phyloP scores from a whole-genome alignment of 2,113 vertebrate species.

The Indicator indicator region DNA sequence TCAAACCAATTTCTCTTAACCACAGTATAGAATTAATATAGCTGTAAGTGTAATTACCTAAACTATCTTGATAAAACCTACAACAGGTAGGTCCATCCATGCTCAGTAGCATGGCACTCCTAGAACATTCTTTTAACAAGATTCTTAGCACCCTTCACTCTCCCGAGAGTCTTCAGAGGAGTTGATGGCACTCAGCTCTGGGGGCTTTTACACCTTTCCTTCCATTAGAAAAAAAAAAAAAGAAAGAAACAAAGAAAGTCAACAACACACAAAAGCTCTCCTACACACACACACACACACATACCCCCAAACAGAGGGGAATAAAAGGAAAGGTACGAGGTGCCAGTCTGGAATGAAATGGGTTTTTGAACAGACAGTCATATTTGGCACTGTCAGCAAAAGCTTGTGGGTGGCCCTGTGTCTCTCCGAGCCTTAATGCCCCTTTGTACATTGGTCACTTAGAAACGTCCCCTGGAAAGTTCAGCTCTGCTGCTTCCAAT shows the following conservation, averaged over 20 bases:
- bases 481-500: not conserved
- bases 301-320: not conserved
- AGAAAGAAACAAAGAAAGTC: not conserved
- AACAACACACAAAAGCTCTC: not conserved
- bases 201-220: not conserved
- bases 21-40: not conserved
- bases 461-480: not conserved
- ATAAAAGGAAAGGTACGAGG: not conserved
- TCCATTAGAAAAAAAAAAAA: not conserved
- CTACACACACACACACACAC: not conserved
- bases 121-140: constrained; percentile 18
- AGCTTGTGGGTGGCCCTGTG: constrained; percentile 40
- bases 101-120: not conserved
- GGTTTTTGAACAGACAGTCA: constrained; percentile 55
- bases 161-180: not conserved
- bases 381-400: constrained; percentile 69
- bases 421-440: constrained; percentile 35
- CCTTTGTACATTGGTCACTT: constrained; percentile 28
- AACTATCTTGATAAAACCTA: not conserved
- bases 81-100: not conserved
- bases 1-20: not conserved
- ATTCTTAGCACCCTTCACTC: not conserved
- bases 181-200: not conserved
- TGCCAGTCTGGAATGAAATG: constrained; percentile 58
- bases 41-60: not conserved